A percentile compares a stretch with the other conserved stretches of the same genome.
phyloP scores from a whole-genome alignment of 2,888 invertebrate genomes.

The Ephialtes manifestator region DNA sequence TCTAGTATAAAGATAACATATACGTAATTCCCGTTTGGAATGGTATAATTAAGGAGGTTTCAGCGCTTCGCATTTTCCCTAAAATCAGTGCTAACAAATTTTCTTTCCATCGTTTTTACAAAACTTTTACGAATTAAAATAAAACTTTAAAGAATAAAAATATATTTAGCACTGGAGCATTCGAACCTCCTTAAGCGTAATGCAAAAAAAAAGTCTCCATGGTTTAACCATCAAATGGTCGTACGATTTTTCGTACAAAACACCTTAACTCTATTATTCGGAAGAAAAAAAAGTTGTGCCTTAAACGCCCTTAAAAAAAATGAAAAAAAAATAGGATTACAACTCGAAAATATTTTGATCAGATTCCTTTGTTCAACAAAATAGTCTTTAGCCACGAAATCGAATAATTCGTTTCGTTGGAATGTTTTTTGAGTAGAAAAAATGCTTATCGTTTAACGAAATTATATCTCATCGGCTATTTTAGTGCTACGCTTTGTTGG shows the following conservation, averaged over 20 bases:
- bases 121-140: no score
- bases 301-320: constrained; percentile 20
- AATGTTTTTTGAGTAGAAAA: constrained; percentile 54
- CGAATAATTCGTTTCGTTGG: constrained; percentile 27
- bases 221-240: constrained; percentile 25
- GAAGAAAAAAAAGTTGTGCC: constrained; percentile 53
- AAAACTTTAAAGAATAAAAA: no score
- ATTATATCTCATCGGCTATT: constrained; percentile 63
- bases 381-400: constrained; percentile 33
- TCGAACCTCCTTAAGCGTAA: neutral
- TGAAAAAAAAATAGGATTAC: neutral
- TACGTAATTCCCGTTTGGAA: constrained; percentile 57
- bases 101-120: no score
- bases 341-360: constrained; percentile 41
- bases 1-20: constrained; percentile 65
- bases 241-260: neutral
- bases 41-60: constrained; percentile 1
- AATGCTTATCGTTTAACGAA: constrained; percentile 3
- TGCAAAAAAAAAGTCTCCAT: constrained; percentile 30
- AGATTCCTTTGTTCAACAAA: constrained; percentile 54
- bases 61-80: no score
- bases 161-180: no score
- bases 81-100: no score
- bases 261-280: neutral
- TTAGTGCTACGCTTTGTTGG: constrained; percentile 34